Evolutionary conservation across 1,140 invertebrate species (phyloP).

Genomic region (Parasteatoda tepidariorum): DNA sequence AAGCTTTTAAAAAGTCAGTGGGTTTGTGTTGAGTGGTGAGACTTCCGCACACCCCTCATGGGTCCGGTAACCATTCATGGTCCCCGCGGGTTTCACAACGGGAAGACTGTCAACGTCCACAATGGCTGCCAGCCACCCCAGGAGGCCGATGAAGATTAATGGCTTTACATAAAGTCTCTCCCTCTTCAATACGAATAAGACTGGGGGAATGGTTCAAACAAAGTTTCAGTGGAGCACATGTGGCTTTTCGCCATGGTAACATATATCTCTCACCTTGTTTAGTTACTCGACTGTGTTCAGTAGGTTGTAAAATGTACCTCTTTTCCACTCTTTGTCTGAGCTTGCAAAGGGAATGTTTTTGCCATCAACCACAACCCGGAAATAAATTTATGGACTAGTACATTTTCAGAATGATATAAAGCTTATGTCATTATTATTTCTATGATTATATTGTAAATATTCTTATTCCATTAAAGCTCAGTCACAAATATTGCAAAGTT

Average conservation of each 20-base stretch:
- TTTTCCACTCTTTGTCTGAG: too few relatives aligned
- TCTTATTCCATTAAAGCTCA: too few relatives aligned
- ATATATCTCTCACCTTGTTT: constrained; percentile 21
- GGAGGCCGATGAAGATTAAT: constrained; percentile 58
- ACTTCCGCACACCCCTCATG: constrained; percentile 46
- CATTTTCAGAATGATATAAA: too few relatives aligned
- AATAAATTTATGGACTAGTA: too few relatives aligned
- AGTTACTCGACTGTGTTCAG: neutral
- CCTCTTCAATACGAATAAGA: constrained; percentile 26
- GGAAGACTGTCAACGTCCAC: constrained; percentile 50
- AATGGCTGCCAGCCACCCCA: constrained; percentile 45
- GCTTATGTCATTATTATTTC: too few relatives aligned
- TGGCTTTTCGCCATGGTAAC: constrained; percentile 34
- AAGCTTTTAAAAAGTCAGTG: constrained; percentile 30
- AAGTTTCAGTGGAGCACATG: constrained; percentile 49
- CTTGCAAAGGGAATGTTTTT: too few relatives aligned
- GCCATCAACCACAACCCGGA: too few relatives aligned
- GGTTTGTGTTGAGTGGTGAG: constrained; percentile 41
- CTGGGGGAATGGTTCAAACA: constrained; percentile 24
- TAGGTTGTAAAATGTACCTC: constrained; percentile 9
- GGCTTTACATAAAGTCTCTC: constrained; percentile 30
- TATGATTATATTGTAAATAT: too few relatives aligned
- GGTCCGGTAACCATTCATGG: constrained; percentile 28
- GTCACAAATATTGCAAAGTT: too few relatives aligned
- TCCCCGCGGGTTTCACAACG: constrained; percentile 28